A percentile compares a stretch with the other conserved stretches of the same genome.
These are phyloP conservation scores for Ormyrus rosae DNA, from an alignment of 2,888 invertebrate genomes.

Conservation along the genomic window DNA sequence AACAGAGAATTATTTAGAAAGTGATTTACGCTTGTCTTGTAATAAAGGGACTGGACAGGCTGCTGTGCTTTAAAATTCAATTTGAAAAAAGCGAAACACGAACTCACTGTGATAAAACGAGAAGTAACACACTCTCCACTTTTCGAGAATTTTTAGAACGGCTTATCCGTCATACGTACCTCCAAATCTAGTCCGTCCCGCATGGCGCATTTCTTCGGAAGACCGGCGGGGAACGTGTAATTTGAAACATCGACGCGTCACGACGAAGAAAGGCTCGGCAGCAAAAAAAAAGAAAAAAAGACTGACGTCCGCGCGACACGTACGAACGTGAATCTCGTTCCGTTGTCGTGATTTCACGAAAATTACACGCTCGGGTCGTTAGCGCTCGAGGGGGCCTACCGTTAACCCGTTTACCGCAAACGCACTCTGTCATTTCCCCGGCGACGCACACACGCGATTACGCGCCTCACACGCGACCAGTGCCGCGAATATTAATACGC, in stretches of 20 bases:
- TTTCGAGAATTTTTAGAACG: too few species aligned
- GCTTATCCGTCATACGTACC: too few species aligned
- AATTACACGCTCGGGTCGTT: conserved; percentile 54
- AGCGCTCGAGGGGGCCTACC: conserved; percentile 41
- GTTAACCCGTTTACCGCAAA: conserved; percentile 51
- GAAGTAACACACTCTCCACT: too few species aligned
- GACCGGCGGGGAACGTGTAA: not conserved
- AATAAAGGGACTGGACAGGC: too few species aligned
- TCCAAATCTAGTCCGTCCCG: too few species aligned
- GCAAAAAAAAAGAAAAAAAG: not conserved
- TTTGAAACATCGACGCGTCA: conserved; percentile 9
- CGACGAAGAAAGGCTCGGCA: too few species aligned
- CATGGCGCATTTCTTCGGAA: too few species aligned
- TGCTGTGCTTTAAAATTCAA: too few species aligned
- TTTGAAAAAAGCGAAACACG: too few species aligned
- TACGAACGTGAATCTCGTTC: conserved; percentile 25
- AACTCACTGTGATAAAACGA: too few species aligned
- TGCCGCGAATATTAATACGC: conserved; percentile 9
- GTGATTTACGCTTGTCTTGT: too few species aligned
- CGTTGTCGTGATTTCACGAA: conserved; percentile 48
- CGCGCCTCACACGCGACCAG: not conserved
- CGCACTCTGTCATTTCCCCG: conserved; percentile 44
- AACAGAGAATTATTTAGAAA: too few species aligned
- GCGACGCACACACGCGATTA: conserved; percentile 7
- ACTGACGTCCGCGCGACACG: not conserved